Evolutionary conservation across 2,113 vertebrate species (phyloP).

Genomic region (Tympanuchus pallidicinctus): DNA sequence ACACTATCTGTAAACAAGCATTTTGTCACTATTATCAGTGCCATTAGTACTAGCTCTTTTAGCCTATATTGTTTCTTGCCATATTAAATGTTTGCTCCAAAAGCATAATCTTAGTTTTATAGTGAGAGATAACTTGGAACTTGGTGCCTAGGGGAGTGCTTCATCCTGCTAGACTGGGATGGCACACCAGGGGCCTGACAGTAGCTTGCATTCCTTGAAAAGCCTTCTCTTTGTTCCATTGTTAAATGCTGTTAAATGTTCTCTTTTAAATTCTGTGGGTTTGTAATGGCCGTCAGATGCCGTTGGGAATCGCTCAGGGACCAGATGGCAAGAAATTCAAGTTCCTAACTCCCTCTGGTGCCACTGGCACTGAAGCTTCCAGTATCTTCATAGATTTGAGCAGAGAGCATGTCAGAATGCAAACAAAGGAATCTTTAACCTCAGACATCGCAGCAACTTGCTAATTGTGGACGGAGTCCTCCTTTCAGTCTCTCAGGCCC

Average conservation of each 20-base stretch:
- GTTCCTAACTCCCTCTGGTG: slow-evolving; percentile 2
- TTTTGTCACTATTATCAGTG: background rate
- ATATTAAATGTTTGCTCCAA: background rate
- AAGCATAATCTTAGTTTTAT: background rate
- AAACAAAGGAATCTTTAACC: slow-evolving; percentile 30
- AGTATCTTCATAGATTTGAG: background rate
- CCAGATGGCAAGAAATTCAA: slow-evolving; percentile 30
- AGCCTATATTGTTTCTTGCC: background rate
- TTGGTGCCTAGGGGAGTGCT: background rate
- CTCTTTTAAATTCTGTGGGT: background rate
- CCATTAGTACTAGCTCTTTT: background rate
- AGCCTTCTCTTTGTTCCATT: background rate
- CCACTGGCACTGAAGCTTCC: background rate
- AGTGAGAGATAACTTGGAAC: background rate
- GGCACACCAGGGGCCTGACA: background rate
- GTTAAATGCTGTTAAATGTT: slow-evolving; percentile 12
- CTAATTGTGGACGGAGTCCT: background rate
- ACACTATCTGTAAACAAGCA: background rate
- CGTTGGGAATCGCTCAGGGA: slow-evolving; percentile 19
- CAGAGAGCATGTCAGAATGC: background rate
- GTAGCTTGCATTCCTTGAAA: background rate
- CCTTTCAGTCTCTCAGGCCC: slow-evolving; percentile 23
- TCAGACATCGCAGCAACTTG: background rate
- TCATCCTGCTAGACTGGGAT: background rate
- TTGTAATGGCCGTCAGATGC: slow-evolving; percentile 20